Conservation (phyloP, 2,888 invertebrate species). For the Ptilodon capucinus region DNA sequence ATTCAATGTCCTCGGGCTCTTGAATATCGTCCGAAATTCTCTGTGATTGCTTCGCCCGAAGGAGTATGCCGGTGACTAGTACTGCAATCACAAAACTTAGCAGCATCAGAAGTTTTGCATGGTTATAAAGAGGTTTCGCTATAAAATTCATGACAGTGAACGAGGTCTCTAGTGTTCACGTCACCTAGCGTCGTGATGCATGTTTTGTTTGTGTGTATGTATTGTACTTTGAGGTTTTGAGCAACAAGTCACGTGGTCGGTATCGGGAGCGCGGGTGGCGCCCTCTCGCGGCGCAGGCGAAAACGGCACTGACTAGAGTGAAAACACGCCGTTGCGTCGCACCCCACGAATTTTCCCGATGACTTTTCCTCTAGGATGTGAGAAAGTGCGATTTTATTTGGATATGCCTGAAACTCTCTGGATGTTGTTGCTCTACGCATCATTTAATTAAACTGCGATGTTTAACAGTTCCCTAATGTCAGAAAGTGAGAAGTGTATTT, state of each 20-base stretch:
- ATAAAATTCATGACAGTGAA: slow-evolving; percentile 72
- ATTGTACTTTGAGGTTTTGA: slow-evolving; percentile 37
- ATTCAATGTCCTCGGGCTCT: slow-evolving; percentile 51
- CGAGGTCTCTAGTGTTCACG: slow-evolving; percentile 32
- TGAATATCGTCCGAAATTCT: slow-evolving; percentile 42
- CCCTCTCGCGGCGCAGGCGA: slow-evolving; percentile 77
- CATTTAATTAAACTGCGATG: slow-evolving; percentile 34
- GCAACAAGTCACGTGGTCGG: slow-evolving; percentile 74
- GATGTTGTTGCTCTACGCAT: slow-evolving; percentile 26
- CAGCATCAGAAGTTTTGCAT: slow-evolving; percentile 68
- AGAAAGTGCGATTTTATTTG: slow-evolving; percentile 54
- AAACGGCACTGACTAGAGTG: slow-evolving; percentile 72
- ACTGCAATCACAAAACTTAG: slow-evolving; percentile 61
- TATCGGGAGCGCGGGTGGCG: slow-evolving; percentile 57
- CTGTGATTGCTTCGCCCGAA: slow-evolving; percentile 56
- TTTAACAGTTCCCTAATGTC: slow-evolving; percentile 18
- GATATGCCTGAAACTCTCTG: slow-evolving; percentile 48
- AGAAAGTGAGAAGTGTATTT: neutral
- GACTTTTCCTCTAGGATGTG: slow-evolving; percentile 74
- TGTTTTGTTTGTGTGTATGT: slow-evolving; percentile 45
- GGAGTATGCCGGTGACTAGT: slow-evolving; percentile 59
- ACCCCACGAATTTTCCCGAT: slow-evolving; percentile 78
- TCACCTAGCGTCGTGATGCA: slow-evolving; percentile 53
- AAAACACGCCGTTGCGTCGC: slow-evolving; percentile 75
- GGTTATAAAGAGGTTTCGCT: slow-evolving; percentile 63